A percentile compares a stretch with the other conserved stretches of the same genome.
These are phyloP conservation scores for Triplophysa dalaica DNA, from an alignment of 2,113 vertebrate species.

Conservation along the genomic window DNA sequence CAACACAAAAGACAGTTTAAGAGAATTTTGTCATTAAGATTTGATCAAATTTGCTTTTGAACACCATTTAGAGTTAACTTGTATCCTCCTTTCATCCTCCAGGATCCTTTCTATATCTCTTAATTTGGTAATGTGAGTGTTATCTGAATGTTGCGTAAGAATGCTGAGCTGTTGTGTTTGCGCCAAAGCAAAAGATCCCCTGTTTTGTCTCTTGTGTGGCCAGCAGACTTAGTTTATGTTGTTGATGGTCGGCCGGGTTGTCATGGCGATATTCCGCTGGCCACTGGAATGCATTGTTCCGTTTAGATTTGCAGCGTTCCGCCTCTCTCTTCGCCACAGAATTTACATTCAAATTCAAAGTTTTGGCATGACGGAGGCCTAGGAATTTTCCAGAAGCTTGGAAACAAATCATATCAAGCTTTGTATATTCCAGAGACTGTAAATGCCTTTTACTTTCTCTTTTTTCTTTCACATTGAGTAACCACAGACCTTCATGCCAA, in stretches of 20 bases:
- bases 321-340: conserved; percentile 58
- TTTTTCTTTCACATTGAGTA: conserved; percentile 47
- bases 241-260: conserved; percentile 55
- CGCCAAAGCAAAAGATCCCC: conserved; percentile 12
- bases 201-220: conserved; percentile 38
- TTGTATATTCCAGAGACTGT: conserved; percentile 60
- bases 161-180: conserved; percentile 28
- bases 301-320: conserved; percentile 53
- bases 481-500: conserved; percentile 31
- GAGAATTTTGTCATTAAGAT: not conserved
- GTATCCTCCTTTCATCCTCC: not conserved
- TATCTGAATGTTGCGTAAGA: not conserved
- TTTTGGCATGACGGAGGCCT: conserved; percentile 49
- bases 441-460: conserved; percentile 29
- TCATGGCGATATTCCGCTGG: conserved; percentile 61
- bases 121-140: conserved; percentile 5
- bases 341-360: conserved; percentile 43
- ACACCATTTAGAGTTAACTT: not conserved
- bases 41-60: conserved; percentile 2
- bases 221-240: conserved; percentile 48
- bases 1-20: too few species aligned
- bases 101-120: not conserved
- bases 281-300: conserved; percentile 32
- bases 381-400: conserved; percentile 60
- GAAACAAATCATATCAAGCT: conserved; percentile 64